Conservation (phyloP, 2,888 invertebrate species). For the Diadegma fenestrale region DNA sequence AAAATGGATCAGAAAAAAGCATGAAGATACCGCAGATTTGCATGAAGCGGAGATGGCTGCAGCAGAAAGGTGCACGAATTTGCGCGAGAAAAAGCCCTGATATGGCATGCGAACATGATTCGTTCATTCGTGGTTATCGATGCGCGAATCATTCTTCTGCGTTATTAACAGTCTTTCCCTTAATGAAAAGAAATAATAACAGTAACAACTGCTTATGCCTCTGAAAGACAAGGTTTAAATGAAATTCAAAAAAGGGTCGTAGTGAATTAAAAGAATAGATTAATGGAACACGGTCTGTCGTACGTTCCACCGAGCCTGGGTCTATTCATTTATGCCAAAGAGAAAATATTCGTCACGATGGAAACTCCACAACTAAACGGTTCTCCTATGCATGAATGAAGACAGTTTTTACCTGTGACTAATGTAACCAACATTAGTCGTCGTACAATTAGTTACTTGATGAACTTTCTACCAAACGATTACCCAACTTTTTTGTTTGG, state of each 20-base stretch:
- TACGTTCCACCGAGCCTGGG: not conserved
- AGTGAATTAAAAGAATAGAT: not conserved
- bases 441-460: not conserved
- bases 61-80: slow-evolving; percentile 29
- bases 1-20: slow-evolving; percentile 57
- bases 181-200: not conserved
- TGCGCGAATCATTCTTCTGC: slow-evolving; percentile 35
- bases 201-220: not conserved
- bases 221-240: not conserved
- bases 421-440: no score
- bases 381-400: not conserved
- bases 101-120: not conserved
- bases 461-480: not conserved
- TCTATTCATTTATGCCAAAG: not conserved
- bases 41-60: slow-evolving; percentile 21
- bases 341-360: not conserved
- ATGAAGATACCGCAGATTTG: not conserved
- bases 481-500: not conserved
- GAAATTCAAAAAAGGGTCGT: not conserved
- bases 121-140: slow-evolving; percentile 46
- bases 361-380: not conserved
- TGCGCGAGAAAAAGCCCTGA: slow-evolving; percentile 15
- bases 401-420: no score
- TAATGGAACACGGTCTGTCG: not conserved
- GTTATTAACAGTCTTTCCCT: slow-evolving; percentile 6